A percentile compares a stretch with the other conserved stretches of the same genome.
Conservation (phyloP, 2,113 vertebrate species). For the Anser brachyrhynchus region DNA sequence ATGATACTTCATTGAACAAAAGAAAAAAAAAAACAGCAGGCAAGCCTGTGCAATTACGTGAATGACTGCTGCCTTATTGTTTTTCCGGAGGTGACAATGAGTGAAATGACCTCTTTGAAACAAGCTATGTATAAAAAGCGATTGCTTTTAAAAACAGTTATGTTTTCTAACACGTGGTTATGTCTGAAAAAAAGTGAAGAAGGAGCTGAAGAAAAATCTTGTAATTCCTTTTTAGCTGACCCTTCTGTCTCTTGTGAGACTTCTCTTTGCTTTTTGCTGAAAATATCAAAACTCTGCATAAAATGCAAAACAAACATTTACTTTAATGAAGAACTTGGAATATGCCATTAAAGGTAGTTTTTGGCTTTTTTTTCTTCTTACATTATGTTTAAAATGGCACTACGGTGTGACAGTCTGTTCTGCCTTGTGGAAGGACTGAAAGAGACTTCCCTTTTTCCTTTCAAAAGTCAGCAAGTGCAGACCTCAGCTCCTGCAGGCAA, state of each 20-base stretch:
- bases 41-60: slow-evolving; percentile 33
- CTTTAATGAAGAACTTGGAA: slow-evolving; percentile 22
- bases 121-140: slow-evolving; percentile 30
- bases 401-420: slow-evolving; percentile 54
- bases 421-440: background rate
- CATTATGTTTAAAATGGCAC: slow-evolving; percentile 46
- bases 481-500: background rate
- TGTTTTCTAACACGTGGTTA: background rate
- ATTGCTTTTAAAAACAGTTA: slow-evolving; percentile 44
- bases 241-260: slow-evolving; percentile 29
- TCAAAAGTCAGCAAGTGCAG: background rate
- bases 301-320: slow-evolving; percentile 58
- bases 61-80: slow-evolving; percentile 56
- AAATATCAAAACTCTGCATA: slow-evolving; percentile 56
- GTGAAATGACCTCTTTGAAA: slow-evolving; percentile 49
- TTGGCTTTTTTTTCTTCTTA: slow-evolving; percentile 5
- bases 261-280: slow-evolving; percentile 37
- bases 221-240: background rate
- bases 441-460: slow-evolving; percentile 35
- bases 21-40: slow-evolving; percentile 6
- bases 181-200: background rate
- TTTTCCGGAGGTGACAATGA: slow-evolving; percentile 58
- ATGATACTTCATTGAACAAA: slow-evolving; percentile 52
- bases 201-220: background rate
- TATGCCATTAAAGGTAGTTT: slow-evolving; percentile 24